Evolutionary conservation across 2,888 invertebrate species (phyloP).

Genomic region (Prenolepis imparis): DNA sequence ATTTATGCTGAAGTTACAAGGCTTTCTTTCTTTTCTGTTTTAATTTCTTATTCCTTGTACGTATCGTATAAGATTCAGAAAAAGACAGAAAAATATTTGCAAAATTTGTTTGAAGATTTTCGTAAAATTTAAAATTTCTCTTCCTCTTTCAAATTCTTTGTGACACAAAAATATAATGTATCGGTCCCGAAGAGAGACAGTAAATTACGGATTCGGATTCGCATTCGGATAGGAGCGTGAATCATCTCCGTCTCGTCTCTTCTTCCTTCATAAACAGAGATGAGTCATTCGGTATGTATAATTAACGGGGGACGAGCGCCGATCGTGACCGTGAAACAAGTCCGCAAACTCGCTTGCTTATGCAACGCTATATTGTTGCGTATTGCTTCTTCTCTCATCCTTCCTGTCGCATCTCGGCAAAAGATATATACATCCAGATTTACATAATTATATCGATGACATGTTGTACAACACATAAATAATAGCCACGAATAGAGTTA

Average conservation of each 20-base stretch:
- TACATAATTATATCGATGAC: background rate
- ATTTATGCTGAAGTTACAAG: background rate
- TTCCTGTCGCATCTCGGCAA: background rate
- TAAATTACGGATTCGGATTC: too few species aligned
- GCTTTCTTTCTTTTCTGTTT: background rate
- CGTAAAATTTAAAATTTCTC: background rate
- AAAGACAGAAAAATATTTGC: background rate
- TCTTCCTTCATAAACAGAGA: constrained; percentile 56
- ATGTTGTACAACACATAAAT: background rate
- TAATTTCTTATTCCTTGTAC: background rate
- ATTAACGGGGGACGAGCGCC: constrained; percentile 77
- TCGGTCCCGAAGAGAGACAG: background rate
- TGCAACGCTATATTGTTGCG: constrained; percentile 36
- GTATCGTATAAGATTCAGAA: background rate
- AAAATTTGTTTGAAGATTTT: background rate
- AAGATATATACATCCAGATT: background rate
- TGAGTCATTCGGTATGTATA: constrained; percentile 68
- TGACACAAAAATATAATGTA: background rate
- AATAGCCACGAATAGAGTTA: background rate
- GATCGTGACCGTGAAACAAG: constrained; percentile 78
- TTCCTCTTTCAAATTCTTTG: background rate
- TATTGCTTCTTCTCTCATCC: constrained; percentile 35
- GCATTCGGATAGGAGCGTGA: background rate
- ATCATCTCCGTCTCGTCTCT: constrained; percentile 35
- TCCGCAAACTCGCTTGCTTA: constrained; percentile 41